Evolutionary conservation across 2,113 vertebrate species (phyloP).

Genomic region (Toxotes chatareus): DNA sequence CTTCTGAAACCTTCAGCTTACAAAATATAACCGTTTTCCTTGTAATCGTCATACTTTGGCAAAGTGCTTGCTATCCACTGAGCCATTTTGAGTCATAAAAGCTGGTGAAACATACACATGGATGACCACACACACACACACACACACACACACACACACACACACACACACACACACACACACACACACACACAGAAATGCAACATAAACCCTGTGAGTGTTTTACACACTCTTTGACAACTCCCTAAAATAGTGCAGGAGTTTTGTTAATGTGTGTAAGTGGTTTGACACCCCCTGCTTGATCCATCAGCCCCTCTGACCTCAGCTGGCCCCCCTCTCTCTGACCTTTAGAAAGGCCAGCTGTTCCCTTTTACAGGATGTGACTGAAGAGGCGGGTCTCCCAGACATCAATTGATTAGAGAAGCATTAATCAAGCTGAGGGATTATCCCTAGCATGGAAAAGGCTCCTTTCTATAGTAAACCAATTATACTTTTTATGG

Average conservation of each 20-base stretch:
- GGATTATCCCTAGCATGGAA: conserved; percentile 91
- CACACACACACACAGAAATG: conserved; percentile 12
- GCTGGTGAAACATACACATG: conserved; percentile 10
- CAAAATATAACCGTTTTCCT: conserved; percentile 25
- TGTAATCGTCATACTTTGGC: conserved; percentile 36
- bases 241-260: conserved; percentile 43
- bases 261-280: conserved; percentile 81
- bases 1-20: conserved; percentile 32
- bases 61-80: conserved; percentile 18
- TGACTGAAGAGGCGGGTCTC: conserved; percentile 91
- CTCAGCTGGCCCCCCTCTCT: conserved; percentile 84
- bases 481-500: conserved; percentile 93
- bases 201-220: conserved; percentile 45
- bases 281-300: conserved; percentile 87
- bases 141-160: conserved; percentile 8
- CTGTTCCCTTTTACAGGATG: conserved; percentile 91
- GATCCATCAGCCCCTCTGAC: conserved; percentile 92
- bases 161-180: conserved; percentile 1
- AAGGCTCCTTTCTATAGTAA: conserved; percentile 90
- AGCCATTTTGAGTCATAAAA: conserved; percentile 23
- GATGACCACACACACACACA: conserved; percentile 1
- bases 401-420: conserved; percentile 96
- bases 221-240: conserved; percentile 54
- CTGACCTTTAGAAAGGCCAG: conserved; percentile 96
- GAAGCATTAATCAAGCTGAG: conserved; percentile 95